Evolutionary conservation across 2,888 invertebrate species (phyloP).

Genomic region (Podabrus alpinus): DNA sequence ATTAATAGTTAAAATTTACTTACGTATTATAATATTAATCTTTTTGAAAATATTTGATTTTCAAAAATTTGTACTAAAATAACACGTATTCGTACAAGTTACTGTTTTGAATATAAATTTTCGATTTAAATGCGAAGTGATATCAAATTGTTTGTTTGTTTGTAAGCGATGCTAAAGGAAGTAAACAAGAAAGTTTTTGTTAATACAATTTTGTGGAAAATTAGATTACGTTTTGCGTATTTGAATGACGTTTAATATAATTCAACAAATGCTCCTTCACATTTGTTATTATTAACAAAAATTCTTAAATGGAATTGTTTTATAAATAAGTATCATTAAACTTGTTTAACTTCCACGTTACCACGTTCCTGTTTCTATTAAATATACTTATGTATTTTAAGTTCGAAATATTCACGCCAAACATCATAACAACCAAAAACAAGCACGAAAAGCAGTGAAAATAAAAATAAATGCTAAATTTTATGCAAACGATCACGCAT

Average conservation of each 20-base stretch:
- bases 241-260: neutral
- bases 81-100: no score
- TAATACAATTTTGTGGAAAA: neutral
- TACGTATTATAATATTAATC: no score
- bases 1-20: no score
- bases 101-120: no score
- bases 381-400: neutral
- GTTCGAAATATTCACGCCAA: neutral
- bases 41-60: no score
- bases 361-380: neutral
- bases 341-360: neutral
- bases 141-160: no score
- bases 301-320: neutral
- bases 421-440: neutral
- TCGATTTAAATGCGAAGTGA: neutral
- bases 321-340: neutral
- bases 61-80: no score
- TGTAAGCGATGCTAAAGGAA: neutral
- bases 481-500: neutral
- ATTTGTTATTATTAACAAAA: neutral
- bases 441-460: neutral
- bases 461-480: neutral
- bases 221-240: neutral
- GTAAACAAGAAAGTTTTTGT: neutral
- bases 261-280: neutral